These are phyloP conservation scores for Erinaceus europaeus DNA, from an alignment of 2,113 vertebrate species.

Conservation along the genomic window DNA sequence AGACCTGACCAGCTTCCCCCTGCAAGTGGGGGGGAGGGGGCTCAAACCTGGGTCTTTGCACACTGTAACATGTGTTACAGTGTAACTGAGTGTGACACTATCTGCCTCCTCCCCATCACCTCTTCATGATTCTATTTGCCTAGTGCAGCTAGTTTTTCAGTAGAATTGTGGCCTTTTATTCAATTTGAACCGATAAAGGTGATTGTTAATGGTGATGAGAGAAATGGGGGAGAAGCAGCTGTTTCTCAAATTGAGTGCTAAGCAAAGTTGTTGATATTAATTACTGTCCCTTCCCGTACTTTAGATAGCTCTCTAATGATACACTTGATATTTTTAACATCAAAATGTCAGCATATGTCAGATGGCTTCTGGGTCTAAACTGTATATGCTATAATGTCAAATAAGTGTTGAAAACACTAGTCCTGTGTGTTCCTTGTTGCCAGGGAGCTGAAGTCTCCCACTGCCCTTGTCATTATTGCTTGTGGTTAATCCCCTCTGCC, in stretches of 20 bases:
- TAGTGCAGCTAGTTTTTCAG: conserved; percentile 2
- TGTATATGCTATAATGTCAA: conserved; percentile 20
- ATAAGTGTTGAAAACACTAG: conserved; percentile 29
- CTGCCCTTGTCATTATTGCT: conserved; percentile 32
- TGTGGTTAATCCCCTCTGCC: conserved; percentile 40
- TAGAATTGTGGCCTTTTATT: conserved; percentile 23
- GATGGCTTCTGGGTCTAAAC: background rate
- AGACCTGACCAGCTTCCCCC: too few relatives aligned
- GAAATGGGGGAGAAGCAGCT: background rate
- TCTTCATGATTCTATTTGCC: conserved; percentile 33
- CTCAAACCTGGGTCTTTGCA: too few relatives aligned
- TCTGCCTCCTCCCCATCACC: too few relatives aligned
- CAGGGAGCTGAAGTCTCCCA: background rate
- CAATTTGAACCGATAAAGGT: conserved; percentile 36
- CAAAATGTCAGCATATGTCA: background rate
- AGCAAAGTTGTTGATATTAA: conserved; percentile 40
- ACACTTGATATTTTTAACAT: background rate
- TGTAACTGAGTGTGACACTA: too few relatives aligned
- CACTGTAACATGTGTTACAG: too few relatives aligned
- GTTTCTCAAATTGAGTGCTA: conserved; percentile 38
- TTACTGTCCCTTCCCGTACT: background rate
- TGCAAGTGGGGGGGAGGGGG: too few relatives aligned
- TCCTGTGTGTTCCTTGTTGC: background rate
- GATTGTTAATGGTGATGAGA: conserved; percentile 16
- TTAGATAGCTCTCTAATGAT: background rate